These are phyloP conservation scores for Thera britannica DNA, from an alignment of 2,888 invertebrate species.

Conservation along the genomic window DNA sequence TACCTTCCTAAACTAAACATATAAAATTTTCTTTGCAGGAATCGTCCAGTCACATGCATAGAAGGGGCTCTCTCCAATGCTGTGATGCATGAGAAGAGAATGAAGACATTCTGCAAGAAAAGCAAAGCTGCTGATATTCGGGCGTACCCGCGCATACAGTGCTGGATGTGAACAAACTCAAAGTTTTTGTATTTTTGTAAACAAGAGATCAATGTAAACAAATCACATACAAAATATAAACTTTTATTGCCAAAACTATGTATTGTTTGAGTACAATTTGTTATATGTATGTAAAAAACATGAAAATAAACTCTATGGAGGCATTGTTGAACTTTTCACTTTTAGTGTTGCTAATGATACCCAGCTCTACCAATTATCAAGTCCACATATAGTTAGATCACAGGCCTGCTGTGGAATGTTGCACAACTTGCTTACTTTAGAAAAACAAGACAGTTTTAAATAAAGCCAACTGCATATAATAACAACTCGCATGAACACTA, in stretches of 20 bases:
- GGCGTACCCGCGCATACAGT: slow-evolving; percentile 70
- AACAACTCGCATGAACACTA: slow-evolving; percentile 37
- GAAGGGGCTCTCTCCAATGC: slow-evolving; percentile 85
- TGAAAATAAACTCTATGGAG: neutral
- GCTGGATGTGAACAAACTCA: slow-evolving; percentile 54
- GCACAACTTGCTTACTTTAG: neutral
- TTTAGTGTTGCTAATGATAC: no score
- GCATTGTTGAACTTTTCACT: no score
- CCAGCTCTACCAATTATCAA: neutral
- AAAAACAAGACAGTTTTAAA: neutral
- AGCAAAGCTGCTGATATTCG: slow-evolving; percentile 57
- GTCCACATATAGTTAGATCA: neutral
- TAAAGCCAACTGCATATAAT: neutral
- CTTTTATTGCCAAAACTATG: neutral
- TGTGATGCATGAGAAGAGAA: slow-evolving; percentile 78
- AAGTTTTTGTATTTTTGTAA: neutral
- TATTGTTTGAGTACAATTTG: neutral
- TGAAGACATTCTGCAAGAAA: slow-evolving; percentile 62
- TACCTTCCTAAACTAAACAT: no score
- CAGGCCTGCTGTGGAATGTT: neutral
- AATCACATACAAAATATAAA: neutral
- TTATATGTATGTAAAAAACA: neutral
- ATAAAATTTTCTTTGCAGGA: slow-evolving; percentile 48
- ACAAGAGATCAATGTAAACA: neutral
- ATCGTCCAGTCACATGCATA: slow-evolving; percentile 83